Evolutionary conservation across 2,888 invertebrate genomes (phyloP), one percentile per base, ranked within the genome.

Genomic region (Stegophylla sp.): DNA sequence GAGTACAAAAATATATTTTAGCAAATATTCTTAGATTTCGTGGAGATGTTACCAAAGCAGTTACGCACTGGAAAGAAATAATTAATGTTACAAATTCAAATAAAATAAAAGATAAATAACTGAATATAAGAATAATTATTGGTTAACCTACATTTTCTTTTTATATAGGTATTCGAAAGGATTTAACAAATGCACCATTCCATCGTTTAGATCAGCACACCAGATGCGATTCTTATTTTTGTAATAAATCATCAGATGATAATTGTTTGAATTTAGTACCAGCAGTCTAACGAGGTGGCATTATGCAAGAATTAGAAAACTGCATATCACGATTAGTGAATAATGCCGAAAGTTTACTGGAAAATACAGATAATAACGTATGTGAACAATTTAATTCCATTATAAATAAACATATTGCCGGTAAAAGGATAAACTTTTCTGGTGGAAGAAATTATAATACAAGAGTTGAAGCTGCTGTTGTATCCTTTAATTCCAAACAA

Each of bases 1-100:
- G 67, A 45, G 45, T 67, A 0, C 20, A 45, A 3, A 67, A 67
- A 45, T 67, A 20, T 45, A 67, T 67, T 1, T 5, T 67, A 10
- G 15, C 45, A 20, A 67, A 67, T 45, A 67, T 67, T 67, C 10
- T 45, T 41, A 10, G 67, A 13, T 67, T 66, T 41, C 34, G 66
- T 4, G 17, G 41, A 20, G 66, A 66, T 66, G 66, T 66, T 7
- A 34, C 34, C 4, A 66, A 66, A n/a, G 66, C 43, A 43, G 41
- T 34, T 4, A 34, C 3, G 7, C 43, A 66, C n/a, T 66, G 66
- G 66, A n/a, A n/a, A 41, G 20, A 66, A n/a, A n/a, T 12, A 43
- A 20, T 12, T 20, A 34, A 10, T 20, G 13, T 67, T 15, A 45
- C 23, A 10, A 67, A 7, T 13, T 67, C 45, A 3, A 20, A 66